Evolutionary conservation across 92 coral and sea anemone species (phyloP).

Genomic region (Chrysogorgia sp.): DNA sequence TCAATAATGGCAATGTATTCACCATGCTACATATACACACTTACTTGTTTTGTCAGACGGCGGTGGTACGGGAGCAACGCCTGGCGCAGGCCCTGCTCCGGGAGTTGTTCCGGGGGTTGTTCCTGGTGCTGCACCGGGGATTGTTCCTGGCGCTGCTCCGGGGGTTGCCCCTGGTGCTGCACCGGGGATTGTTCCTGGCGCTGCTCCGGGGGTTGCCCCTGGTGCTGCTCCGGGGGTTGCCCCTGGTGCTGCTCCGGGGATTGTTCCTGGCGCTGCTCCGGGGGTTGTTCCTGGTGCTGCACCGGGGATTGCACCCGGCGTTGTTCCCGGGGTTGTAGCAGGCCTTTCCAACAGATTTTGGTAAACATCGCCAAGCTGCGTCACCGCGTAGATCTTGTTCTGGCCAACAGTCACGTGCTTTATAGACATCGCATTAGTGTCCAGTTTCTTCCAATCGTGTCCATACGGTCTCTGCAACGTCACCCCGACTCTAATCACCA

Average conservation of each 20-base stretch:
- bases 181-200: not conserved
- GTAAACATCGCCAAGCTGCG: slow-evolving; percentile 19
- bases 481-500: slow-evolving; percentile 21
- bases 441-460: slow-evolving; percentile 1
- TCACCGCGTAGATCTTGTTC: slow-evolving; percentile 23
- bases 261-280: not conserved
- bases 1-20: not conserved
- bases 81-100: no score
- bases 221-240: not conserved
- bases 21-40: not conserved
- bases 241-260: not conserved
- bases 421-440: not conserved
- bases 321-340: slow-evolving; percentile 11
- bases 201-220: not conserved
- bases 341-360: slow-evolving; percentile 15
- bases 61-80: no score
- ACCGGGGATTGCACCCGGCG: not conserved
- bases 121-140: not conserved
- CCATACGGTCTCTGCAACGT: slow-evolving; percentile 20
- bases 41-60: slow-evolving; percentile 27
- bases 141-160: not conserved
- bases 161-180: not conserved
- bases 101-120: not conserved
- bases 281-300: slow-evolving; percentile 18
- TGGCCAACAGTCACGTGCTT: slow-evolving; percentile 27